Evolutionary conservation across 2,113 vertebrate species (phyloP), one percentile per base, ranked within the genome.

Genomic region (Bambusicola thoracicus): DNA sequence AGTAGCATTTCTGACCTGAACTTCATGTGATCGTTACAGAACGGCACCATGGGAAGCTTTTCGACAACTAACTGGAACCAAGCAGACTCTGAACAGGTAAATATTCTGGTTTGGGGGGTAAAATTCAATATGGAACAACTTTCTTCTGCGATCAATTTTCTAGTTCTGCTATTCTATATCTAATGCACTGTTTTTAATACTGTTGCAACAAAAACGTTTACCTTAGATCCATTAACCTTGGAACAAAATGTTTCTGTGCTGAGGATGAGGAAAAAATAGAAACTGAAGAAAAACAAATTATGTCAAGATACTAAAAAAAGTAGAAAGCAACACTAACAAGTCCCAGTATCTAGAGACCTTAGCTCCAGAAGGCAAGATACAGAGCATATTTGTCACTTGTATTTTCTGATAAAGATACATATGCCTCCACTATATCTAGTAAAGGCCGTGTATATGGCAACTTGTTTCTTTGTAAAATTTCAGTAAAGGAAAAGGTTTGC

Each of bases 41-140:
- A 94, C 92, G 79, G 83, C 72, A 61, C 83, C 89, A 16, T 96
- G 86, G 92, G 89, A 96, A 94, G 48, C 95, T 84, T 95, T 96
- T 43, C 90, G 95, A 92, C 89, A 96, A 56, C 73, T 94, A 76
- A 91, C 74, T 94, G 93, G 72, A 96, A 90, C 78, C 29, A 96
- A 96, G 81, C 72, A 95, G 80, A 85, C 68, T 81, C 73, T 80
- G 80, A 93, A 90, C 63, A 95, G 93, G 94, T 97, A 40, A 96
- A 49, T 38, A 13, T 66, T 94, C 86, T 55, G 51, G 65, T 85
- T 51, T 29, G 34, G 6, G 21, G 38, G 18, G 15, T 29, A 65
- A 51, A 85, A n/a, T 79, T 13, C 87, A 77, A 65, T 58, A 63
- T 2, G 10, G 8, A 65, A 40, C 40, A 36, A 34, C 44, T 25